Conservation (phyloP, 1,140 invertebrate genomes). For the Eumeta japonica region DNA sequence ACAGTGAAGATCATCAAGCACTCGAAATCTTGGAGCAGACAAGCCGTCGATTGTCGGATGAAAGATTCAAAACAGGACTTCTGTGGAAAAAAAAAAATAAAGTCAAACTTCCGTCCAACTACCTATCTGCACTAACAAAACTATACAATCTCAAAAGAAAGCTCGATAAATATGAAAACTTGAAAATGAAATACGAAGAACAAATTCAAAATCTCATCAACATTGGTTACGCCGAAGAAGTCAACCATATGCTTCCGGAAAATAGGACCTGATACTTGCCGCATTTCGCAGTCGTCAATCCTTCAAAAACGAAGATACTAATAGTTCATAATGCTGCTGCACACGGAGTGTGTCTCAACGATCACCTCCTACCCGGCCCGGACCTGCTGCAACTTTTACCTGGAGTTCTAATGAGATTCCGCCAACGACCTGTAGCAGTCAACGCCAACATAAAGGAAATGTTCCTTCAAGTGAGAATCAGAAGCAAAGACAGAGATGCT, state of each 20-base stretch:
- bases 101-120: background rate
- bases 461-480: conserved; percentile 26
- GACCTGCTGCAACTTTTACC: conserved; percentile 18
- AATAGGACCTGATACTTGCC: background rate
- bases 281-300: background rate
- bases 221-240: background rate
- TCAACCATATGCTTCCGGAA: background rate
- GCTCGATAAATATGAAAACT: background rate
- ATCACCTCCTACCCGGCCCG: conserved; percentile 16
- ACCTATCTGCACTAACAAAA: background rate
- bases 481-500: conserved; percentile 17
- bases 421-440: conserved; percentile 16
- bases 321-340: conserved; percentile 20
- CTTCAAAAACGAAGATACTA: conserved; percentile 2
- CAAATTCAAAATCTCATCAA: background rate
- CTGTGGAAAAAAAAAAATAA: background rate
- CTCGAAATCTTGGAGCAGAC: no score
- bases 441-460: conserved; percentile 30
- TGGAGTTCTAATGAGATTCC: conserved; percentile 21
- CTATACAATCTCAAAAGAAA: background rate
- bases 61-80: background rate
- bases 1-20: no score
- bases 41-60: no score
- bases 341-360: conserved; percentile 14
- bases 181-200: background rate